Evolutionary conservation across 2,797 vertebrate species (phyloP).

Genomic region (Poeciliopsis presidionis): DNA sequence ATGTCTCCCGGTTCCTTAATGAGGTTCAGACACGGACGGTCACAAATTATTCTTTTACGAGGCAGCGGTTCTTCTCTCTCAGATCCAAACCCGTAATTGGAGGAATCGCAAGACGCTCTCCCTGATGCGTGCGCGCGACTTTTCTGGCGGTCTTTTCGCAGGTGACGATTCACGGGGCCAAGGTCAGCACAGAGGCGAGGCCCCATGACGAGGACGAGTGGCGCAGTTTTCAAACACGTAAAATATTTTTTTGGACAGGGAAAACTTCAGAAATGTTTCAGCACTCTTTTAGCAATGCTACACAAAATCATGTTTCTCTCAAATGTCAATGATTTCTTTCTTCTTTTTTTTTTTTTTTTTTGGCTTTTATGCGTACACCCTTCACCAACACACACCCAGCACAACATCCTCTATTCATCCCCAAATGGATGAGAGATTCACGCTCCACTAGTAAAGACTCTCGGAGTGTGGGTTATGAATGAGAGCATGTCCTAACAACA

Average conservation of each 20-base stretch:
- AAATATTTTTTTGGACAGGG: constrained; percentile 34
- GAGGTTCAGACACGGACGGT: constrained; percentile 29
- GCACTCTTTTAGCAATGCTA: constrained; percentile 43
- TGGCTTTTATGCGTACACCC: constrained; percentile 5
- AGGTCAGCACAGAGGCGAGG: constrained; percentile 70
- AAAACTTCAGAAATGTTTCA: constrained; percentile 36
- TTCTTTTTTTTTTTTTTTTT: constrained; percentile 15
- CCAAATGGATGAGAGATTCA: constrained; percentile 66
- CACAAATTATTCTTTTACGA: constrained; percentile 39
- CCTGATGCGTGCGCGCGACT: constrained; percentile 25
- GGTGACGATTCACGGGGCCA: constrained; percentile 65
- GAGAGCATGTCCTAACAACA: constrained; percentile 75
- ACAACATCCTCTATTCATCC: constrained; percentile 73
- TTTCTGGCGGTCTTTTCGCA: constrained; percentile 38
- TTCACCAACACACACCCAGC: constrained; percentile 27
- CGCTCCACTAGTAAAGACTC: constrained; percentile 69
- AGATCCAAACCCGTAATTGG: constrained; percentile 37
- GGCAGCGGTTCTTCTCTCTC: background rate
- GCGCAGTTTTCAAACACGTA: constrained; percentile 33
- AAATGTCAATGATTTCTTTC: constrained; percentile 21
- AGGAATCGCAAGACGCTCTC: constrained; percentile 28
- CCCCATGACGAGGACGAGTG: constrained; percentile 65
- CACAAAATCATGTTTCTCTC: constrained; percentile 45
- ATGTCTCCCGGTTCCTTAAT: constrained; percentile 46
- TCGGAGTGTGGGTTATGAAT: constrained; percentile 77